These are phyloP conservation scores for Pelvicachromis taeniatus DNA, from an alignment of 2,113 vertebrate species.

Conservation along the genomic window DNA sequence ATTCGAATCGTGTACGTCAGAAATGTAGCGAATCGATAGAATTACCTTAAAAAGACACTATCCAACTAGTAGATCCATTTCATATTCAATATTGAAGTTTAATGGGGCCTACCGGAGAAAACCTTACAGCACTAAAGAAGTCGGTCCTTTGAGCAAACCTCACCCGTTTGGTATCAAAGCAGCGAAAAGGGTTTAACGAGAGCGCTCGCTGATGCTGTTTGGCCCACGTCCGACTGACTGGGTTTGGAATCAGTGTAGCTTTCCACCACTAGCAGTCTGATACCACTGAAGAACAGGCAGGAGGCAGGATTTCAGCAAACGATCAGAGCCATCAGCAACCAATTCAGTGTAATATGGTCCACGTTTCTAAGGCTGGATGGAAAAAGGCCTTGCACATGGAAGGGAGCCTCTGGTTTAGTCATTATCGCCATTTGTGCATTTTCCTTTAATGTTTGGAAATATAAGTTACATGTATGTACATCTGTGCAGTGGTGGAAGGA, in stretches of 20 bases:
- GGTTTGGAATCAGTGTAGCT: neutral
- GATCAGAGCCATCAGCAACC: neutral
- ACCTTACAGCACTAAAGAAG: neutral
- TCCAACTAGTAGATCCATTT: neutral
- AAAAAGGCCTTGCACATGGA: neutral
- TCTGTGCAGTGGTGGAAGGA: conserved; percentile 8
- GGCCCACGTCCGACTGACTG: neutral
- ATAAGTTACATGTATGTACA: neutral
- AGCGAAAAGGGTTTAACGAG: neutral
- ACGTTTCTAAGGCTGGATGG: conserved; percentile 11
- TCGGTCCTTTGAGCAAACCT: neutral
- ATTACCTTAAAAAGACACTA: neutral
- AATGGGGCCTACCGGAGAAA: no score
- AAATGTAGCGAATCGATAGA: neutral
- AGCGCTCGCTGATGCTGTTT: neutral
- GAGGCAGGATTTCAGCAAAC: neutral
- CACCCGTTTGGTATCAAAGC: neutral
- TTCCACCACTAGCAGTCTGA: neutral
- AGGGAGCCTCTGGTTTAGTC: conserved; percentile 24
- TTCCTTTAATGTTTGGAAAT: neutral
- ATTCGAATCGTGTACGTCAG: no score
- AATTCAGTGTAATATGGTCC: neutral
- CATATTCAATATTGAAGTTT: neutral
- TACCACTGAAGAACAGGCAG: neutral
- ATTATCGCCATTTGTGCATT: conserved; percentile 3